These are phyloP conservation scores for Pseudococcus viburni DNA, from an alignment of 2,888 invertebrate species.

Conservation along the genomic window DNA sequence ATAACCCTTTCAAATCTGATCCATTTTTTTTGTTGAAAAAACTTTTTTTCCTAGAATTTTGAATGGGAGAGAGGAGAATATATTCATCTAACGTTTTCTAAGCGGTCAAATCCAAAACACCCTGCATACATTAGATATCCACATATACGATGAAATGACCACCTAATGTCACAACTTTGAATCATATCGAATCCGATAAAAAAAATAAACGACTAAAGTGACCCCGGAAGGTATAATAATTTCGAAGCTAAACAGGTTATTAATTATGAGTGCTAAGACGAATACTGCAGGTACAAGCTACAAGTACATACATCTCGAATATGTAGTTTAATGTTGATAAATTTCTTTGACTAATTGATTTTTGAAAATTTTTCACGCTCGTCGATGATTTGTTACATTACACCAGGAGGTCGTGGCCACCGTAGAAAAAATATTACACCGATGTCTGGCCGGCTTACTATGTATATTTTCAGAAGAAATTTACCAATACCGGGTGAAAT, in stretches of 20 bases:
- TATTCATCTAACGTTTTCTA: no score
- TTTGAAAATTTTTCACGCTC: conserved; percentile 45
- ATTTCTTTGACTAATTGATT: conserved; percentile 54
- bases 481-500: conserved; percentile 1
- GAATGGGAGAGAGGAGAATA: no score
- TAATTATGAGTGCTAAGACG: conserved; percentile 27
- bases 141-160: not conserved
- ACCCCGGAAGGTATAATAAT: conserved; percentile 14
- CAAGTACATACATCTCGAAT: not conserved
- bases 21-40: no score
- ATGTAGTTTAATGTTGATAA: conserved; percentile 27
- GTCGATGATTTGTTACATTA: conserved; percentile 49
- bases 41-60: no score
- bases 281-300: not conserved
- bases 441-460: not conserved
- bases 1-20: no score
- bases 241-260: conserved; percentile 12
- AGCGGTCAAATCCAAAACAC: no score
- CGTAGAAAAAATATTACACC: conserved; percentile 38
- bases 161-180: not conserved
- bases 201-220: not conserved
- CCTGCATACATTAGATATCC: no score
- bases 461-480: conserved; percentile 1
- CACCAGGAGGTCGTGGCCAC: conserved; percentile 38
- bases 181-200: not conserved